Percentiles rank a stretch among this genome's conserved stretches.
phyloP scores from a whole-genome alignment of 2,888 invertebrate genomes.

The Sinodicranocentrus sp. region DNA sequence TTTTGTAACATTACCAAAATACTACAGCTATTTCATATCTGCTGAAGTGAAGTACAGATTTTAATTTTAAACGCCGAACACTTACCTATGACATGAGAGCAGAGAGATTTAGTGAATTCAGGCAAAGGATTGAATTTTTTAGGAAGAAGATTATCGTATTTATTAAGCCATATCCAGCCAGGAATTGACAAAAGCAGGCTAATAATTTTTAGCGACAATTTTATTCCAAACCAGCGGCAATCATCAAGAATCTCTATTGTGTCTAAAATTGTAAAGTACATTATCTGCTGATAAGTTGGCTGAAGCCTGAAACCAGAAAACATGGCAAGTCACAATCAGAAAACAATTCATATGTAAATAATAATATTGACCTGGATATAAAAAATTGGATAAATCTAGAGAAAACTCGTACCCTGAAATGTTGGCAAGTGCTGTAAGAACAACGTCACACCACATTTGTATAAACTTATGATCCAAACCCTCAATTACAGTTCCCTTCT shows the following conservation, averaged over 20 bases:
- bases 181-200: slow-evolving; percentile 18
- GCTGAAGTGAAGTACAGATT: not conserved
- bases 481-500: too few species aligned
- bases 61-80: not conserved
- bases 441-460: too few species aligned
- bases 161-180: slow-evolving; percentile 44
- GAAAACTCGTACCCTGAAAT: not conserved
- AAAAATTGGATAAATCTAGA: not conserved
- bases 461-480: too few species aligned
- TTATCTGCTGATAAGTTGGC: not conserved
- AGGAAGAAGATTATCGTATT: not conserved
- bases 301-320: too few species aligned
- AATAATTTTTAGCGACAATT: not conserved
- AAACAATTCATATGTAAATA: not conserved
- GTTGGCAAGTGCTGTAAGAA: not conserved
- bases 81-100: not conserved
- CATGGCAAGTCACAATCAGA: too few species aligned
- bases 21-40: not conserved
- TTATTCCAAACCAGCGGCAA: slow-evolving; percentile 22
- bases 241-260: slow-evolving; percentile 26
- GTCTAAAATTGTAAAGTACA: slow-evolving; percentile 19
- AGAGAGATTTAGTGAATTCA: not conserved
- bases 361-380: too few species aligned
- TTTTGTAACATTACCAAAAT: not conserved
- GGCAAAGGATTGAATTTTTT: slow-evolving; percentile 8